Conservation (phyloP, 2,113 vertebrate species). For the Hippopotamus amphibius region DNA sequence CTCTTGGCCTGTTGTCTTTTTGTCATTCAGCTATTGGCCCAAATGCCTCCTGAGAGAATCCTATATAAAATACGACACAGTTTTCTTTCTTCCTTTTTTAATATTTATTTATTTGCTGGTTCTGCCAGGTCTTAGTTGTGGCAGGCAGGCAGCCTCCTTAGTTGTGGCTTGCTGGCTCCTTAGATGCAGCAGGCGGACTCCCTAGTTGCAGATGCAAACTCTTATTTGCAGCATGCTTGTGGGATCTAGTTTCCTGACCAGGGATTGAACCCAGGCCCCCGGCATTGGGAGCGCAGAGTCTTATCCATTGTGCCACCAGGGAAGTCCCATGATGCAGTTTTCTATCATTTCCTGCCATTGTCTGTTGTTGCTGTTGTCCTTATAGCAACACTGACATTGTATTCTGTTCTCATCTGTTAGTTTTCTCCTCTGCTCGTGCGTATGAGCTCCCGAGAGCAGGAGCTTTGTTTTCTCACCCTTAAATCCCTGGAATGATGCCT, state of each 20-base stretch:
- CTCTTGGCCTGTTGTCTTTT: neutral
- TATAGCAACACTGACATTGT: neutral
- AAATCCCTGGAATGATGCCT: neutral
- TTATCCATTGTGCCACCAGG: too few species aligned
- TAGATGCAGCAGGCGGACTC: too few species aligned
- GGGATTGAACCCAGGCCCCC: too few species aligned
- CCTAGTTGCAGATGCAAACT: too few species aligned
- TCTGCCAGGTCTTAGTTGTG: too few species aligned
- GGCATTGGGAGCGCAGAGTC: too few species aligned
- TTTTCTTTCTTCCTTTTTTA: neutral
- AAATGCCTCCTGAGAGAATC: neutral
- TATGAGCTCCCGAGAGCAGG: neutral
- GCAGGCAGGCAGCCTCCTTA: too few species aligned
- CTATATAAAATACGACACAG: neutral
- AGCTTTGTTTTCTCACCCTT: neutral
- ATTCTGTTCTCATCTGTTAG: neutral
- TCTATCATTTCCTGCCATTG: neutral
- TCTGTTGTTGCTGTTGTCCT: neutral
- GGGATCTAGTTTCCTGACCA: too few species aligned
- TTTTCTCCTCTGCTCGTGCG: neutral
- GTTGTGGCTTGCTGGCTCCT: too few species aligned
- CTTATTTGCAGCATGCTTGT: too few species aligned
- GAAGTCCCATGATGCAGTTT: neutral
- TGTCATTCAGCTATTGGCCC: neutral
- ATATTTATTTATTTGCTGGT: too few species aligned